Conservation (phyloP, 2,888 invertebrate species). For the Clunio marinus region DNA sequence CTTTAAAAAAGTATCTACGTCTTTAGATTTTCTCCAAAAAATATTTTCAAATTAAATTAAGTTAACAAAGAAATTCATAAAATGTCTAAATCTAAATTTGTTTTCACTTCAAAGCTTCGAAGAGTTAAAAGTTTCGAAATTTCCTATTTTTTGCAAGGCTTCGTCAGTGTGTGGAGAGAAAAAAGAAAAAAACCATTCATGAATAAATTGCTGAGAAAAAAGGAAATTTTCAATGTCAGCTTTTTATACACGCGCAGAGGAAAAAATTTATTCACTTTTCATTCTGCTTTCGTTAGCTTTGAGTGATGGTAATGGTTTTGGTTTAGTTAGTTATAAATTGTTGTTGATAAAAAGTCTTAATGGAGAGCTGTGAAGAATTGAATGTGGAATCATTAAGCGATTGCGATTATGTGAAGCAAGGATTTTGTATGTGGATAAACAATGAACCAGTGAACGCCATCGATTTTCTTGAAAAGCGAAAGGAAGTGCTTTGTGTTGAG, state of each 20-base stretch:
- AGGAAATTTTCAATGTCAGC: neutral
- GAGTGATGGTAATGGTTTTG: neutral
- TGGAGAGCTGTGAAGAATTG: constrained; percentile 24
- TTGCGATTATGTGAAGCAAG: constrained; percentile 41
- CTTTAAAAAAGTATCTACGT: neutral
- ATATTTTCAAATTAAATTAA: neutral
- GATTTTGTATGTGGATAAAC: constrained; percentile 41
- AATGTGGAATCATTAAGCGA: constrained; percentile 26
- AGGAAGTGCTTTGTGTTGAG: neutral
- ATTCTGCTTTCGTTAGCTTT: neutral
- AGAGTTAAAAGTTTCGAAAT: neutral
- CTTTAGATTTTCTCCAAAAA: neutral
- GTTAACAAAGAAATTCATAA: neutral
- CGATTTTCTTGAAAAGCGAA: constrained; percentile 19
- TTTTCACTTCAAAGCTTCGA: neutral
- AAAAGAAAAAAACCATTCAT: no score
- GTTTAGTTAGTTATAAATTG: neutral
- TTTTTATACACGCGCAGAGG: neutral
- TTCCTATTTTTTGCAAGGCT: no score
- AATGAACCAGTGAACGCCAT: constrained; percentile 41
- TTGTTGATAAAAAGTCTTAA: neutral
- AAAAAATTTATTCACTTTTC: neutral
- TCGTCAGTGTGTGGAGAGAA: no score
- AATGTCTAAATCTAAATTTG: no score
- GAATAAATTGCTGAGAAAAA: neutral